These are phyloP conservation scores for Phaonia tiefii DNA, from an alignment of 2,888 invertebrate species.

Conservation along the genomic window DNA sequence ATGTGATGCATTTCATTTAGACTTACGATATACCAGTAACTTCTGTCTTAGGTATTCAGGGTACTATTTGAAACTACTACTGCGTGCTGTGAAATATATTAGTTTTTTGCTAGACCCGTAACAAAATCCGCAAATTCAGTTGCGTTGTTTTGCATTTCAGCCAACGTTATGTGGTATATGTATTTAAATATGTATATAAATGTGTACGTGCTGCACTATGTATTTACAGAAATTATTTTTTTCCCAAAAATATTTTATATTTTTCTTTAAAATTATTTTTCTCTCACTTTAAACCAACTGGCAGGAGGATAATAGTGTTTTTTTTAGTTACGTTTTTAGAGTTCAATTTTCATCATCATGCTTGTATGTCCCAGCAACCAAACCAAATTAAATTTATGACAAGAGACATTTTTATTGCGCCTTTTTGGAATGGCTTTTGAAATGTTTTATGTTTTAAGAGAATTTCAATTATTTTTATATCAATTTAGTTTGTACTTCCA, in stretches of 20 bases:
- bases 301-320: background rate
- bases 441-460: slow-evolving; percentile 14
- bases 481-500: slow-evolving; percentile 3
- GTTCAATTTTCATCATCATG: slow-evolving; percentile 7
- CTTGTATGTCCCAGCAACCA: slow-evolving; percentile 67
- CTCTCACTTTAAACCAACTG: background rate
- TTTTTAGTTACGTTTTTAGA: background rate
- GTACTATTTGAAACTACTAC: no score
- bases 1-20: no score
- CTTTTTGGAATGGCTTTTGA: slow-evolving; percentile 26
- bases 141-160: no score
- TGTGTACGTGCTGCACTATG: background rate
- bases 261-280: slow-evolving; percentile 31
- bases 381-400: slow-evolving; percentile 56
- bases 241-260: slow-evolving; percentile 3
- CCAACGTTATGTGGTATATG: no score
- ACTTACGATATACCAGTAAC: no score
- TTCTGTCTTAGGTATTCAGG: no score
- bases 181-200: slow-evolving; percentile 5
- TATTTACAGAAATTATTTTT: background rate
- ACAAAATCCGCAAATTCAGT: no score
- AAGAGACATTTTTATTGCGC: background rate
- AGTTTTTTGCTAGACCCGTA: no score
- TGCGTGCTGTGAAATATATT: no score
- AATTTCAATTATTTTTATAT: slow-evolving; percentile 14